Conservation (phyloP, 2,888 invertebrate species). For the Drosophila longiperda region DNA sequence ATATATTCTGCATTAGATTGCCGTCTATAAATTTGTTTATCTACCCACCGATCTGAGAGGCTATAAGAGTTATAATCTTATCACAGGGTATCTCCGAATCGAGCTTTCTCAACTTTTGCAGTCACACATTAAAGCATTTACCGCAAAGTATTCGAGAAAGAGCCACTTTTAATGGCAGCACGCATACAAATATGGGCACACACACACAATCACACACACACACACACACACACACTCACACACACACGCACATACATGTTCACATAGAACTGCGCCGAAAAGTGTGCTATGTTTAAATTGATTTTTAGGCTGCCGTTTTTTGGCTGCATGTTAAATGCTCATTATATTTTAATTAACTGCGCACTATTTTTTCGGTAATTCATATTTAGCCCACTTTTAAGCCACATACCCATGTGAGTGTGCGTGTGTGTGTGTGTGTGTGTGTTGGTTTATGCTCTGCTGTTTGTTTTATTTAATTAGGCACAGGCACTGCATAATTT, state of each 20-base stretch:
- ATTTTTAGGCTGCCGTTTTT: slow-evolving; percentile 43
- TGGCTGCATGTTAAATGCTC: slow-evolving; percentile 68
- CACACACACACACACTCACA: slow-evolving; percentile 5
- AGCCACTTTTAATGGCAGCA: slow-evolving; percentile 22
- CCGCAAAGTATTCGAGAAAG: slow-evolving; percentile 39
- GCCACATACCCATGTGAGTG: slow-evolving; percentile 15
- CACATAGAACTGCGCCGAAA: no score
- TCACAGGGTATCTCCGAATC: not conserved
- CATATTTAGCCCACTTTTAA: slow-evolving; percentile 64
- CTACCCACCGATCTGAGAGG: not conserved
- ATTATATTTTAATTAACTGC: slow-evolving; percentile 79
- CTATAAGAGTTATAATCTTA: not conserved
- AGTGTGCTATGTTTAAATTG: slow-evolving; percentile 62
- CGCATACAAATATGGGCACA: slow-evolving; percentile 8
- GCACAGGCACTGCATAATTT: slow-evolving; percentile 69
- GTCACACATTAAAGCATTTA: slow-evolving; percentile 59
- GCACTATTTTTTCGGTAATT: slow-evolving; percentile 74
- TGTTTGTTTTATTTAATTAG: slow-evolving; percentile 69
- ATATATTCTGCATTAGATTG: not conserved
- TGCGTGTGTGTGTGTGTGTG: slow-evolving; percentile 14
- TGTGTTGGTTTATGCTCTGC: slow-evolving; percentile 27
- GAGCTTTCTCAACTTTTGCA: not conserved
- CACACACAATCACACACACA: slow-evolving; percentile 3
- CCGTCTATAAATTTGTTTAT: not conserved
- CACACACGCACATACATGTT: slow-evolving; percentile 8